phyloP scores from a whole-genome alignment of 2,888 invertebrate genomes.

The Euclidia mi region DNA sequence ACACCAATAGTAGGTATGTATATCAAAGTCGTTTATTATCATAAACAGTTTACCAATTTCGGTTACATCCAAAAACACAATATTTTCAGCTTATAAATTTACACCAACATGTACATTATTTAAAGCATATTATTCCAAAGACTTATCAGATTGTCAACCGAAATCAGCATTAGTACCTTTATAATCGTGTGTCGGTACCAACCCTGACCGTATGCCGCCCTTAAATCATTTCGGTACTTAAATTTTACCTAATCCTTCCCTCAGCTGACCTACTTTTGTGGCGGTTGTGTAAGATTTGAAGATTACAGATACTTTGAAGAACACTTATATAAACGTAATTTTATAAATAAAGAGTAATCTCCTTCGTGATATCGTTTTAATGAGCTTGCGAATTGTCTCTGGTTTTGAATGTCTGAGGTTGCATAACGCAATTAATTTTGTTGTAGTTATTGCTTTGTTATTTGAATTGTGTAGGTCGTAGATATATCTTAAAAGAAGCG shows the following conservation, averaged over 20 bases:
- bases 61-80: too few relatives aligned
- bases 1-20: too few relatives aligned
- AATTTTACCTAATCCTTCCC: slow-evolving; percentile 74
- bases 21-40: too few relatives aligned
- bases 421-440: background rate
- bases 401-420: slow-evolving; percentile 6
- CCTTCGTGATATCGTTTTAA: slow-evolving; percentile 36
- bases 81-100: too few relatives aligned
- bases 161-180: slow-evolving; percentile 21
- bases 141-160: slow-evolving; percentile 14
- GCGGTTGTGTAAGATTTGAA: slow-evolving; percentile 70
- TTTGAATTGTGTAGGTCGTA: too few relatives aligned
- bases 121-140: slow-evolving; percentile 19
- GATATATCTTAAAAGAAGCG: too few relatives aligned
- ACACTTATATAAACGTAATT: slow-evolving; percentile 43
- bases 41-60: too few relatives aligned
- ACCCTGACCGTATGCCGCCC: slow-evolving; percentile 41
- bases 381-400: slow-evolving; percentile 19
- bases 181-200: slow-evolving; percentile 22
- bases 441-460: too few relatives aligned
- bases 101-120: too few relatives aligned
- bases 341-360: slow-evolving; percentile 38
- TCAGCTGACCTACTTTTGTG: slow-evolving; percentile 68
- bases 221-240: slow-evolving; percentile 73
- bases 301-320: slow-evolving; percentile 64